Evolutionary conservation across 2,797 vertebrate species (phyloP).

Genomic region (Peromyscus nudipes): DNA sequence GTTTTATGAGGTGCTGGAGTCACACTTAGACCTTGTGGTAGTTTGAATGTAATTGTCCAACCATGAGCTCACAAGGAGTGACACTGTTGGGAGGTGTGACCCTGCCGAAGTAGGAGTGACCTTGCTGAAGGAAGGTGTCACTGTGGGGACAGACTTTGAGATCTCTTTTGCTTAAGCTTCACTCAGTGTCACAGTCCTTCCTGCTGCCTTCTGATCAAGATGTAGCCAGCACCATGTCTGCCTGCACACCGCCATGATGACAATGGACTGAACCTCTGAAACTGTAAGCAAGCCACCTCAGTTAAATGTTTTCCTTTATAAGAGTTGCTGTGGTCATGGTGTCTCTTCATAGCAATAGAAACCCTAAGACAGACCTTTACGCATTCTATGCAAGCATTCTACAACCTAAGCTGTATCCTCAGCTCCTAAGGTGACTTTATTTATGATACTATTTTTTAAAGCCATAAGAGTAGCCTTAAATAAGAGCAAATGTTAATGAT

Average conservation of each 20-base stretch:
- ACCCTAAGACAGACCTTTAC: background rate
- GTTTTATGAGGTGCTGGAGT: background rate
- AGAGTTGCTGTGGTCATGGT: background rate
- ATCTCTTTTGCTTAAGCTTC: background rate
- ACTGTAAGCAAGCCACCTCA: background rate
- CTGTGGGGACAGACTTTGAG: no score
- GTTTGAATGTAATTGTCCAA: background rate
- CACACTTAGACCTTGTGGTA: background rate
- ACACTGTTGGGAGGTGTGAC: background rate
- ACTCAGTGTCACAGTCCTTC: background rate
- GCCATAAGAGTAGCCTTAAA: slow-evolving; percentile 13
- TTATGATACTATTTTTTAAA: slow-evolving; percentile 34
- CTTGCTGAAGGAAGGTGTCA: background rate
- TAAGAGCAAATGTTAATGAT: background rate
- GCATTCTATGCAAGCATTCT: background rate
- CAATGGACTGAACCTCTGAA: background rate
- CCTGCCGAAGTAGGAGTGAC: background rate
- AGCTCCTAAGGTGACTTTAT: background rate
- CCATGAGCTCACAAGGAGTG: background rate
- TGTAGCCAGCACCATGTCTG: background rate
- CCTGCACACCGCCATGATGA: background rate
- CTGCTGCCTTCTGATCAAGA: background rate
- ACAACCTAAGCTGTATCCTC: background rate
- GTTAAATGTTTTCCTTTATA: background rate
- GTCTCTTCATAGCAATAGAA: background rate